Conservation (phyloP, 2,888 invertebrate genomes). For the Cyrtodaria siliqua region DNA sequence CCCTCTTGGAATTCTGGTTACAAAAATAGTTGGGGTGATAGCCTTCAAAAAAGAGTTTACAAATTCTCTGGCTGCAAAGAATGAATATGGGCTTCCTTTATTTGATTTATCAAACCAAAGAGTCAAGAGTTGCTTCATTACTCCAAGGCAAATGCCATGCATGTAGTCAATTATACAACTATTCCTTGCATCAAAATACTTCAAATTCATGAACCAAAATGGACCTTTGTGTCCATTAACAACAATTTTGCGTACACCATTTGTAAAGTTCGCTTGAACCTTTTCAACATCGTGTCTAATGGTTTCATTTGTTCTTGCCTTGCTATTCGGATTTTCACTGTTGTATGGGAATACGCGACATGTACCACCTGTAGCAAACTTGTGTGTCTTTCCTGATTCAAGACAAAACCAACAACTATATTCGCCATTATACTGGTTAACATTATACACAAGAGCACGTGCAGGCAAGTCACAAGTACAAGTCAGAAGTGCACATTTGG, state of each 20-base stretch:
- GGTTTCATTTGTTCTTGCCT: constrained; percentile 7
- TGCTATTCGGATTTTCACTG: constrained; percentile 2
- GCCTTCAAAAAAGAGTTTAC: constrained; percentile 9
- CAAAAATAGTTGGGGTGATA: constrained; percentile 37
- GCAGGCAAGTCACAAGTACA: constrained; percentile 42
- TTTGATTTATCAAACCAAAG: constrained; percentile 42
- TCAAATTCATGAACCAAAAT: constrained; percentile 31
- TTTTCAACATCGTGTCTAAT: constrained; percentile 2
- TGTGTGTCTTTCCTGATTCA: constrained; percentile 6
- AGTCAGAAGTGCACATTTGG: constrained; percentile 31
- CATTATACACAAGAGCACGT: constrained; percentile 36
- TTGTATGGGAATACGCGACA: constrained; percentile 20
- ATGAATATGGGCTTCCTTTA: constrained; percentile 13
- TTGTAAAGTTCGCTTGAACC: not conserved
- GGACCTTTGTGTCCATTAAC: constrained; percentile 23
- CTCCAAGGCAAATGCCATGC: constrained; percentile 35
- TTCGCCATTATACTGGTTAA: constrained; percentile 31
- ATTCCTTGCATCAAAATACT: constrained; percentile 24
- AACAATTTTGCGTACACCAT: not conserved
- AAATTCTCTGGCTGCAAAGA: not conserved
- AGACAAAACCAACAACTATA: constrained; percentile 36
- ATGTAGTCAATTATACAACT: constrained; percentile 43
- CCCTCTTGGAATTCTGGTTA: constrained; percentile 29
- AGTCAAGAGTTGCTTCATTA: constrained; percentile 27
- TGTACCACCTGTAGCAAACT: constrained; percentile 10